Conservation (phyloP, 2,888 invertebrate species). For the Cheilosia impressa region DNA sequence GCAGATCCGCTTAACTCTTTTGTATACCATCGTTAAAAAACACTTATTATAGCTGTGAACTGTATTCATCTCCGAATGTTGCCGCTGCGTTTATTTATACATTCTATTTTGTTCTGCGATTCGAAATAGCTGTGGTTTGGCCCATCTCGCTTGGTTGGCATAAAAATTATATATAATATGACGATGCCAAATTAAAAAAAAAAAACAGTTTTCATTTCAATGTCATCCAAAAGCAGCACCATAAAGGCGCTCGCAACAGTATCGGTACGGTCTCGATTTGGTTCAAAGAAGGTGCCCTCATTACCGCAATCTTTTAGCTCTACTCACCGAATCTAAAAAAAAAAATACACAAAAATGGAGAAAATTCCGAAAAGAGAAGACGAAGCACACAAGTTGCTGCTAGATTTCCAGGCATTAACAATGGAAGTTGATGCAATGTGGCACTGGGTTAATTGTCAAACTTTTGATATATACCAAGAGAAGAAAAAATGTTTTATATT, state of each 20-base stretch:
- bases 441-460: conserved; percentile 43
- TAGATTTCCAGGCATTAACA: background rate
- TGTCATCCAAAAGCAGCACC: conserved; percentile 23
- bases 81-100: conserved; percentile 6
- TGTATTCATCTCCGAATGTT: conserved; percentile 18
- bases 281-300: conserved; percentile 54
- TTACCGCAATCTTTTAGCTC: conserved; percentile 40
- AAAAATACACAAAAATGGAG: conserved; percentile 25
- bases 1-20: background rate
- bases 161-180: background rate
- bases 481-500: background rate
- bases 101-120: background rate
- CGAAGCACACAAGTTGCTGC: background rate
- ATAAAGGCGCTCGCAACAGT: conserved; percentile 16
- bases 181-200: conserved; percentile 26
- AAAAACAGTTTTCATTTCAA: conserved; percentile 32
- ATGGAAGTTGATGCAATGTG: conserved; percentile 34
- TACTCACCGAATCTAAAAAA: conserved; percentile 29
- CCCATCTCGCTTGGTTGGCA: background rate
- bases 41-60: conserved; percentile 31
- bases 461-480: background rate
- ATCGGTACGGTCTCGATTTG: conserved; percentile 51
- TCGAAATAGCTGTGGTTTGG: conserved; percentile 4
- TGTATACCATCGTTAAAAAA: conserved; percentile 7
- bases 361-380: conserved; percentile 32